Percentiles rank a stretch among this genome's conserved stretches.
Conservation (phyloP, 2,888 invertebrate genomes). For the Conistra vaccinii region DNA sequence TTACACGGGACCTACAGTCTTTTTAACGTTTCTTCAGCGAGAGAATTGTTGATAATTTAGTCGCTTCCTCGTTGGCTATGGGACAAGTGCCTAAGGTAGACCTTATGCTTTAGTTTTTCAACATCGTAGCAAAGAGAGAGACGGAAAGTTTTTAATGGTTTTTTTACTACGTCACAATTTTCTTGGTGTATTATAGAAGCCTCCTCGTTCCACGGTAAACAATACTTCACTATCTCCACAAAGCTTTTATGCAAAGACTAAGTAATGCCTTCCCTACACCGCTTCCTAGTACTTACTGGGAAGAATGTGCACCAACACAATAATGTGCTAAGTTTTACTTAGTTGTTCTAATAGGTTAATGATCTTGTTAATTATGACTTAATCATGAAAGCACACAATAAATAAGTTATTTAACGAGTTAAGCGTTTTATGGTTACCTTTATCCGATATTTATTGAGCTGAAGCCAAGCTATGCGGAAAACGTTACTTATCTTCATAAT, state of each 20-base stretch:
- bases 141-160: background rate
- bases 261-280: slow-evolving; percentile 24
- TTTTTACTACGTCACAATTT: background rate
- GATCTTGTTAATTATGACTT: slow-evolving; percentile 40
- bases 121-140: background rate
- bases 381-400: slow-evolving; percentile 40
- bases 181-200: background rate
- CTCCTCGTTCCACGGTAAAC: slow-evolving; percentile 1
- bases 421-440: slow-evolving; percentile 37
- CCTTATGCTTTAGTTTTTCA: background rate
- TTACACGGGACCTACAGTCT: no score
- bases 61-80: no score
- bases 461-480: slow-evolving; percentile 37
- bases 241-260: slow-evolving; percentile 10
- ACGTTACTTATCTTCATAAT: slow-evolving; percentile 12
- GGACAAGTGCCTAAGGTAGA: no score
- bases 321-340: slow-evolving; percentile 36
- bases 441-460: slow-evolving; percentile 47
- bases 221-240: background rate
- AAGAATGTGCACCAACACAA: slow-evolving; percentile 14
- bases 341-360: slow-evolving; percentile 33
- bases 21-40: no score
- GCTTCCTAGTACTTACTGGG: background rate
- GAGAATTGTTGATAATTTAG: no score
- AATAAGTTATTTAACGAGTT: slow-evolving; percentile 36